phyloP scores from a whole-genome alignment of 2,797 vertebrate genomes.

The Acridotheres tristis region DNA sequence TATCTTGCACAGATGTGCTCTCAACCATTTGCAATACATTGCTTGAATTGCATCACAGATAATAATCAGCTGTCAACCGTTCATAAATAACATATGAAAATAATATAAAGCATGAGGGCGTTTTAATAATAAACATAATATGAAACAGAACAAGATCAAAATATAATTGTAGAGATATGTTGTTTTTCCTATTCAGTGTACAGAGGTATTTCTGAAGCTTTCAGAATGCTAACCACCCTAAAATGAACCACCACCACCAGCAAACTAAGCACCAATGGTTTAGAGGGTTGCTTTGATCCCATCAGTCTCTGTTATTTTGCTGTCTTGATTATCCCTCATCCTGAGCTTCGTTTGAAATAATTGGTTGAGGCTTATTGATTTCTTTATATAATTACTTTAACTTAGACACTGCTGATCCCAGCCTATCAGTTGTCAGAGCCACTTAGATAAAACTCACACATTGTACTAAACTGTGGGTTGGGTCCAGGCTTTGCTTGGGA shows the following conservation, averaged over 20 bases:
- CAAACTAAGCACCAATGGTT: neutral
- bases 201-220: neutral
- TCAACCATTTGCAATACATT: neutral
- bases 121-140: slow-evolving; percentile 26
- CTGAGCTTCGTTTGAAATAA: neutral
- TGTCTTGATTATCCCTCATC: neutral
- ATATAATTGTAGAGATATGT: neutral
- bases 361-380: neutral
- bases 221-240: neutral
- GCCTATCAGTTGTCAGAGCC: neutral
- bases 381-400: neutral
- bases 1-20: neutral
- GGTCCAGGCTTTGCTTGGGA: neutral
- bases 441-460: neutral
- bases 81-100: slow-evolving; percentile 41
- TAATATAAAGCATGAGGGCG: slow-evolving; percentile 9
- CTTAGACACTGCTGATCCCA: neutral
- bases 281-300: slow-evolving; percentile 14
- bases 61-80: slow-evolving; percentile 29
- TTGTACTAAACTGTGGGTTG: neutral
- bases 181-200: neutral
- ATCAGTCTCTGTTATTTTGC: slow-evolving; percentile 11
- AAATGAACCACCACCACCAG: neutral
- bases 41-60: neutral
- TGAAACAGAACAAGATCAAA: slow-evolving; percentile 19